Evolutionary conservation across 2,113 vertebrate species (phyloP).

Genomic region (Misgurnus anguillicaudatus): DNA sequence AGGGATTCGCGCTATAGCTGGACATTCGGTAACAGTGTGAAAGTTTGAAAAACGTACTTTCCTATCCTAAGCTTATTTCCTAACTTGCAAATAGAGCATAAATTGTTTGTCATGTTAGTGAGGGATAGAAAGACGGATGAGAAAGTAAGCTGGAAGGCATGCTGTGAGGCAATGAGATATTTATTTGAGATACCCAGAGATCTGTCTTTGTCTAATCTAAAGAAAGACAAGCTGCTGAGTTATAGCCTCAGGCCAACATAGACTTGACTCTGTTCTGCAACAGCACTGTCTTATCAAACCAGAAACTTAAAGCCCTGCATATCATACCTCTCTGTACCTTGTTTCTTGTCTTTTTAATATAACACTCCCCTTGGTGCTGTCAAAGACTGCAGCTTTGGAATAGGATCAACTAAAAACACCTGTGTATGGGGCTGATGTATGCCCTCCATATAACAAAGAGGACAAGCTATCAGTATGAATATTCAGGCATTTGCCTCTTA

Average conservation of each 20-base stretch:
- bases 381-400: conserved; percentile 6
- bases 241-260: conserved; percentile 16
- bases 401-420: conserved; percentile 23
- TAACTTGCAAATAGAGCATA: neutral
- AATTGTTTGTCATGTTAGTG: neutral
- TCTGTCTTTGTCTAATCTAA: conserved; percentile 27
- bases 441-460: conserved; percentile 41
- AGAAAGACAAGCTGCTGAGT: neutral
- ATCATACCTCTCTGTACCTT: neutral
- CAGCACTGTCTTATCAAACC: conserved; percentile 6
- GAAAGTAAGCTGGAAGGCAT: conserved; percentile 17
- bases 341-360: neutral
- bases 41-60: neutral
- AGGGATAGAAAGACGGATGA: neutral
- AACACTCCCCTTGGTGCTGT: conserved; percentile 18
- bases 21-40: neutral
- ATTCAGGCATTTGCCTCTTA: conserved; percentile 22
- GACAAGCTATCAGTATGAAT: conserved; percentile 16
- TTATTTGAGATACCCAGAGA: neutral
- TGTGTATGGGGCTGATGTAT: conserved; percentile 57
- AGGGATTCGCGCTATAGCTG: neutral
- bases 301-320: neutral
- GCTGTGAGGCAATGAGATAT: conserved; percentile 14
- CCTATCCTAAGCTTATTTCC: neutral
- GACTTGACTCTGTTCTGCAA: neutral